Conservation (phyloP, 2,888 invertebrate genomes). For the Carabus problematicus region DNA sequence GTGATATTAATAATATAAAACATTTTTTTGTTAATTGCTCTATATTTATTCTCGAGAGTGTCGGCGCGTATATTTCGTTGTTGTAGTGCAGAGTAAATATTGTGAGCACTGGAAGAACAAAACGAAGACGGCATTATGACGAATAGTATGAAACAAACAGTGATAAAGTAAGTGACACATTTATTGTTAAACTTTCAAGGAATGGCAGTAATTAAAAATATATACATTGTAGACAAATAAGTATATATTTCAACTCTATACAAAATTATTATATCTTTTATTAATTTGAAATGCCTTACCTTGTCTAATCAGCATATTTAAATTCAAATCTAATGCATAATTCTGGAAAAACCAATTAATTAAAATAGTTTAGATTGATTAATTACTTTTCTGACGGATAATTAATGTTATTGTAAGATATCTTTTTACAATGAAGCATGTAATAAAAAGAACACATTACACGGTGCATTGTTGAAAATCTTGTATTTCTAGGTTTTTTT, state of each 20-base stretch:
- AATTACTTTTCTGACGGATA: too few species aligned
- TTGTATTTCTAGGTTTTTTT: too few species aligned
- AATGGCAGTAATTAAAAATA: not conserved
- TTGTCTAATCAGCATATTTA: too few species aligned
- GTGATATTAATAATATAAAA: constrained; percentile 9
- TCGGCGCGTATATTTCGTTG: not conserved
- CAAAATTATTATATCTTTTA: constrained; percentile 2
- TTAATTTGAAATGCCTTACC: not conserved
- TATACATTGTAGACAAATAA: not conserved
- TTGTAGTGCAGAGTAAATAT: not conserved
- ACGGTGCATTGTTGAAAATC: too few species aligned
- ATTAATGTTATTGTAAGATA: too few species aligned
- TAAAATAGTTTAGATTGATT: too few species aligned
- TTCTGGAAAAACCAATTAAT: too few species aligned
- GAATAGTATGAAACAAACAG: constrained; percentile 63
- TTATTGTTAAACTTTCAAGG: not conserved
- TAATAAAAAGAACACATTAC: too few species aligned
- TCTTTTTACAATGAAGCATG: too few species aligned
- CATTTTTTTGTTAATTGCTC: constrained; percentile 2
- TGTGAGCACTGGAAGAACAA: constrained; percentile 14
- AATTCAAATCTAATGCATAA: too few species aligned
- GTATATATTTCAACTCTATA: constrained; percentile 1
- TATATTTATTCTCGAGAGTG: not conserved
- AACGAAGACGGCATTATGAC: constrained; percentile 55
- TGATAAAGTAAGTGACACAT: constrained; percentile 62